These are phyloP conservation scores for Oreochromis aureus DNA, from an alignment of 2,113 vertebrate genomes.

Conservation along the genomic window DNA sequence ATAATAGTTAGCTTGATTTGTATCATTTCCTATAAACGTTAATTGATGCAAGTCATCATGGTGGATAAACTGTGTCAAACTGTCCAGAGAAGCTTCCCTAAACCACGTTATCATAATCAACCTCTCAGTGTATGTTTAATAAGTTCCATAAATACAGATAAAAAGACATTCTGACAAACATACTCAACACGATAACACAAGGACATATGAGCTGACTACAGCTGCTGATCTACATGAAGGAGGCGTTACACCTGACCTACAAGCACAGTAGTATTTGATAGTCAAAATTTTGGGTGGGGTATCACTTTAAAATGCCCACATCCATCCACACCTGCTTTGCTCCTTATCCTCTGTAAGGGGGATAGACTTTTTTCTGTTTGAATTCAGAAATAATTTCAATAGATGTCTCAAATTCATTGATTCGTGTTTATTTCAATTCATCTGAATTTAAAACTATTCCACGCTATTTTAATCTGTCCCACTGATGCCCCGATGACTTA, in stretches of 20 bases:
- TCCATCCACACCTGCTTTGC: neutral
- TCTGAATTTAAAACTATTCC: neutral
- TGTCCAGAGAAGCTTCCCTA: neutral
- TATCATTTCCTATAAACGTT: neutral
- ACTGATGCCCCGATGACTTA: fast-evolving
- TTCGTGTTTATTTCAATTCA: neutral
- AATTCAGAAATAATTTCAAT: neutral
- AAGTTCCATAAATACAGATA: neutral
- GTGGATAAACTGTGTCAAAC: neutral
- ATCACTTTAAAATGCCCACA: neutral
- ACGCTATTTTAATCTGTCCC: neutral
- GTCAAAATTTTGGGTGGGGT: neutral
- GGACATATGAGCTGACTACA: neutral
- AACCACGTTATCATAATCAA: neutral
- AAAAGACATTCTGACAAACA: neutral
- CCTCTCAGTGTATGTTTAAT: neutral
- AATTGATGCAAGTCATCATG: neutral
- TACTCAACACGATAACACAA: neutral
- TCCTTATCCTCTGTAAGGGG: neutral
- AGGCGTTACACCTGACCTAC: neutral
- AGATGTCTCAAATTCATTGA: neutral
- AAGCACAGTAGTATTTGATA: neutral
- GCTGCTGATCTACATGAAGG: neutral
- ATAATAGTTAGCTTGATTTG: neutral
- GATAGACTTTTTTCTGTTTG: neutral